These are phyloP conservation scores for Ctenopoma multispine DNA, from an alignment of 2,797 vertebrate genomes.

Conservation along the genomic window DNA sequence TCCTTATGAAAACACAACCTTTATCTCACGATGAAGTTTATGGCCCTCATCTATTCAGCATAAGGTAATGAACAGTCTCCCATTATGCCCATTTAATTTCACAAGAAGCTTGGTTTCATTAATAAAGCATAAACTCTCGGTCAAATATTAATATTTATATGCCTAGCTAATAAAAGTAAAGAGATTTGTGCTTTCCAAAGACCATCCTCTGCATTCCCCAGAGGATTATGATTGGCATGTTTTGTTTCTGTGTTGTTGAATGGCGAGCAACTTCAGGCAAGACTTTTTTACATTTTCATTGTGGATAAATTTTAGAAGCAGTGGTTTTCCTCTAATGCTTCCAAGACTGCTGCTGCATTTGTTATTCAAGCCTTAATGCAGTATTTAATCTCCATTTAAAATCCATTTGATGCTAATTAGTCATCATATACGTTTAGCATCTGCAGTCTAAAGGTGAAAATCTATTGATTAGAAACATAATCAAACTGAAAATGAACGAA, in stretches of 20 bases:
- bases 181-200: constrained; percentile 56
- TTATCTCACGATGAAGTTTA: constrained; percentile 59
- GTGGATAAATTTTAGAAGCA: constrained; percentile 4
- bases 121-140: constrained; percentile 72
- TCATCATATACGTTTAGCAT: constrained; percentile 53
- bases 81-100: constrained; percentile 75
- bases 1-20: constrained; percentile 51
- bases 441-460: constrained; percentile 39
- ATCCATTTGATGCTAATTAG: constrained; percentile 63
- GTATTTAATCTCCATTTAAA: constrained; percentile 73
- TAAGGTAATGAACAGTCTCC: constrained; percentile 64
- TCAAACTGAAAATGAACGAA: constrained; percentile 48
- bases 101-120: constrained; percentile 72
- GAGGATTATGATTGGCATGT: constrained; percentile 9
- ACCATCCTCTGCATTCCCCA: constrained; percentile 25
- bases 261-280: constrained; percentile 7
- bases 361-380: constrained; percentile 56
- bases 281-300: constrained; percentile 24
- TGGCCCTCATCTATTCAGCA: constrained; percentile 60
- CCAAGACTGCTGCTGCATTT: constrained; percentile 31
- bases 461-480: constrained; percentile 66
- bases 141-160: constrained; percentile 75
- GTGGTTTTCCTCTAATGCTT: constrained; percentile 15
- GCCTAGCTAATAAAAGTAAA: constrained; percentile 66
- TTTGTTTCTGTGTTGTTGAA: constrained; percentile 21